phyloP scores from a whole-genome alignment of 2,888 invertebrate genomes.

The Caradrina kadenii region DNA sequence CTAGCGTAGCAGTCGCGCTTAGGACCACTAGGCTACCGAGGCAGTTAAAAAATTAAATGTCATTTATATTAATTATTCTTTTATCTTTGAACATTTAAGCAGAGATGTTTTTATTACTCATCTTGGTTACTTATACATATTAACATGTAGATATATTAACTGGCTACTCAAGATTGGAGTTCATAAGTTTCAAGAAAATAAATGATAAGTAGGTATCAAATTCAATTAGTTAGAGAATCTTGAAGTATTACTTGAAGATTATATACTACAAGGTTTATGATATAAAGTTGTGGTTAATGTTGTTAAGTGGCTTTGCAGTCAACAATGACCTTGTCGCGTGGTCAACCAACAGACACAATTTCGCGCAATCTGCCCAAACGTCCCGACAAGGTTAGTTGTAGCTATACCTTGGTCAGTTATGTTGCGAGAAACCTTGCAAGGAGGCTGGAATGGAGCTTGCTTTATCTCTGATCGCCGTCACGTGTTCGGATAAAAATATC shows the following conservation, averaged over 20 bases:
- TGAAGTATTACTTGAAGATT: too few relatives aligned
- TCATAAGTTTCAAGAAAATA: not conserved
- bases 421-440: conserved; percentile 16
- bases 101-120: not conserved
- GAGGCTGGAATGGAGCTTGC: conserved; percentile 44
- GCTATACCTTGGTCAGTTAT: conserved; percentile 4
- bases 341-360: not conserved
- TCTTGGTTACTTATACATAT: too few relatives aligned
- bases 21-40: too few relatives aligned
- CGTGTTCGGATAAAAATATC: conserved; percentile 50
- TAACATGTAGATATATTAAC: not conserved
- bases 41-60: too few relatives aligned
- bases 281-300: not conserved
- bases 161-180: not conserved
- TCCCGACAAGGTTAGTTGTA: conserved; percentile 4
- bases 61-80: too few relatives aligned
- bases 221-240: not conserved
- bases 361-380: not conserved
- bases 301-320: not conserved
- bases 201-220: not conserved
- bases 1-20: too few relatives aligned
- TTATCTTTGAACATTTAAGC: too few relatives aligned
- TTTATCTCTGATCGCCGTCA: conserved; percentile 62
- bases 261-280: not conserved
- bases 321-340: not conserved